Conservation (phyloP, 2,797 vertebrate species). For the Labeo calbasu region DNA sequence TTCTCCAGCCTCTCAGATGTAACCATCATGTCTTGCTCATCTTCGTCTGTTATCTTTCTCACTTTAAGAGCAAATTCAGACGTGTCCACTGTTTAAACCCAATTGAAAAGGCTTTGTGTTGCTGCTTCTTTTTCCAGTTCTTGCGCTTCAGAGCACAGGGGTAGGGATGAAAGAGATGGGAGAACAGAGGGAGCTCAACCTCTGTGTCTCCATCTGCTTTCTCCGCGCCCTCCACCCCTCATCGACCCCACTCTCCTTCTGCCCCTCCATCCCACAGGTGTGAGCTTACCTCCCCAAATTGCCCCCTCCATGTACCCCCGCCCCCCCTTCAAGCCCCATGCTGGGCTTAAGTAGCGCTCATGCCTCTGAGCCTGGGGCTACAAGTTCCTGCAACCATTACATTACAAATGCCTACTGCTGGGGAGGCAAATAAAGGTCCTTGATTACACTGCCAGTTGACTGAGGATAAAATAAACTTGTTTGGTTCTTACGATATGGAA, state of each 20-base stretch:
- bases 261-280: conserved; percentile 66
- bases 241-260: conserved; percentile 44
- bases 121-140: conserved; percentile 53
- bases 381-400: conserved; percentile 16
- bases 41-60: background rate
- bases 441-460: conserved; percentile 37
- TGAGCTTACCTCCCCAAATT: conserved; percentile 54
- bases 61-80: background rate
- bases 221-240: conserved; percentile 51
- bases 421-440: background rate
- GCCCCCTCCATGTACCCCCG: background rate
- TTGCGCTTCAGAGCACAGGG: conserved; percentile 62
- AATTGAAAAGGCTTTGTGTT: conserved; percentile 70
- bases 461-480: conserved; percentile 35
- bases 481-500: conserved; percentile 2
- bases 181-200: conserved; percentile 62
- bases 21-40: background rate
- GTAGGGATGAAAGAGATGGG: conserved; percentile 66
- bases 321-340: conserved; percentile 17
- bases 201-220: conserved; percentile 77
- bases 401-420: conserved; percentile 23
- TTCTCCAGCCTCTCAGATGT: background rate
- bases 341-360: conserved; percentile 27
- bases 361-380: conserved; percentile 26
- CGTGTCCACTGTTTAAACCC: background rate